Base-by-base conservation (phyloP, 2,888 invertebrate genomes). In the Phania funesta region DNA sequence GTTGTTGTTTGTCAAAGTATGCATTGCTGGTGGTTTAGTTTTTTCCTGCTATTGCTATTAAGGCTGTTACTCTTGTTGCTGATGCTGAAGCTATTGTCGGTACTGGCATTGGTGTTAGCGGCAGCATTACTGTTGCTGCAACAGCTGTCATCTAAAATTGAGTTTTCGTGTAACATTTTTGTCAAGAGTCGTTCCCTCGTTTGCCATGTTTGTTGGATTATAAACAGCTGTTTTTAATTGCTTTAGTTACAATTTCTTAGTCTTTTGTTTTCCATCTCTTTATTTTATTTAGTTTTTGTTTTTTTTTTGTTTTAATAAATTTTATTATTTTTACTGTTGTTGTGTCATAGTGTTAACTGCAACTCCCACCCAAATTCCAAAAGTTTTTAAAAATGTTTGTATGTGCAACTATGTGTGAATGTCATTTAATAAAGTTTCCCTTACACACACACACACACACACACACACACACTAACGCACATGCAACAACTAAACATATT, bases 151-250 rank as follows among this genome's bases (percentile, higher is more conserved):
- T 65, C 74, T 64, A 58, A 82, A 82, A 82, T 82, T 82, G 82
- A 82, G 78, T 82, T 82, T 82, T 75, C 82, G 60, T 82, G 82
- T 82, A 58, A 46, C 32, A 75, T 78, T 65, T 74, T 78, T 78
- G 65, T 82, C 74, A 70, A 75, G 74, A 65, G 78, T 26, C 2
- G 41, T 50, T 48, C 16, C 46, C 26, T 56, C 24, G 48, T 68
- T 77, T 64, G 75, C 35, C 62, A 73, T 67, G 73, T 62, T n/a
- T 56, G 81, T 82, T 60, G 78, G 82, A 82, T 82, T 82, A 82
- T 82, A 82, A 82, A 82, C 82, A 82, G 82, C 82, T 82, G 82
- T 82, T 82, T 82, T 82, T 82, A 82, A 82, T 82, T 82, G 82
- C 82, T 78, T 78, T 82, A 70, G 78, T 82, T 82, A 74, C 41